phyloP scores from a whole-genome alignment of 2,113 vertebrate species.

The Trichechus manatus region DNA sequence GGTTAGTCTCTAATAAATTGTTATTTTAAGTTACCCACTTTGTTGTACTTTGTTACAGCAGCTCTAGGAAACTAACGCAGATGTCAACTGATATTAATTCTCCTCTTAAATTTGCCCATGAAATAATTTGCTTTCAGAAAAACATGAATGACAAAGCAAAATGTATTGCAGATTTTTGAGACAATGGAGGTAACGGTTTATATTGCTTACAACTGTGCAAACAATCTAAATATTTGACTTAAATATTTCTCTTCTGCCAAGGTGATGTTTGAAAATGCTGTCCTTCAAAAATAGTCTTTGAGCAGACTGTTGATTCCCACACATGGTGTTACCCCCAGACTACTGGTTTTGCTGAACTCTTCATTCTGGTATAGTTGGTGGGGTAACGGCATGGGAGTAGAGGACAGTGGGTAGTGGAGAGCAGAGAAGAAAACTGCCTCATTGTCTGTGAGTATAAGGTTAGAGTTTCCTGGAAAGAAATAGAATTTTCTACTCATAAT shows the following conservation, averaged over 20 bases:
- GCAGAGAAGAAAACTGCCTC: background rate
- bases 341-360: background rate
- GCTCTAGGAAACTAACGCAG: background rate
- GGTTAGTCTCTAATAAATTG: background rate
- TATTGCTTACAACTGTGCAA: background rate
- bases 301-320: background rate
- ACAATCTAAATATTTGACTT: background rate
- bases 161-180: background rate
- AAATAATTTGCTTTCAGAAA: background rate
- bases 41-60: background rate
- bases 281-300: background rate
- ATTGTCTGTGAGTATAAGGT: background rate
- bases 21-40: background rate
- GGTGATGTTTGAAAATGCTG: background rate
- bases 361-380: background rate
- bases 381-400: background rate
- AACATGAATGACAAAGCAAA: background rate
- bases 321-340: background rate
- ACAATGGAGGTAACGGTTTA: background rate
- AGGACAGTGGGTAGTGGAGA: background rate
- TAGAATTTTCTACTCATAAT: background rate
- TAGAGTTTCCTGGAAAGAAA: background rate
- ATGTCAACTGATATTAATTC: background rate
- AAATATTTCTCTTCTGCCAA: background rate
- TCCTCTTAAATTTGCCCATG: background rate